These are phyloP conservation scores for Chirona hameri DNA, from an alignment of 2,888 invertebrate genomes.

Conservation along the genomic window DNA sequence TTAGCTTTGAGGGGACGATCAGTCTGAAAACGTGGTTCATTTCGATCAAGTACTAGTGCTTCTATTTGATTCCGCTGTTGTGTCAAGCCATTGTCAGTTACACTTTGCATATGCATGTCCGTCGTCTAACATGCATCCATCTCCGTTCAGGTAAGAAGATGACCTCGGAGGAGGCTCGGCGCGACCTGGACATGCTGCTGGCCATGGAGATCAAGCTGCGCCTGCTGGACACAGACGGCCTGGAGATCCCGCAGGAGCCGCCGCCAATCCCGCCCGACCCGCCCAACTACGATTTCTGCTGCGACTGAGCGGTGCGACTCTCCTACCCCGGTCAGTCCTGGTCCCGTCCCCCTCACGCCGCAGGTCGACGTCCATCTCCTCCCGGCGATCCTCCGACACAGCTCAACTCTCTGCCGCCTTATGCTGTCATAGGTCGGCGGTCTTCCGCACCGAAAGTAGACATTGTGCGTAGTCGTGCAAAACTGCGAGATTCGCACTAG, in stretches of 20 bases:
- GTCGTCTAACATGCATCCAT: too few species aligned
- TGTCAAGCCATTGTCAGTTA: too few species aligned
- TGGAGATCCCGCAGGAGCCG: slow-evolving; percentile 88
- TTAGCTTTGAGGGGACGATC: too few species aligned
- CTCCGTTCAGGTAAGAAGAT: slow-evolving; percentile 65
- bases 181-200: slow-evolving; percentile 84
- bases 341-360: neutral
- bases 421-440: too few species aligned
- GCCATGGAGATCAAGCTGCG: slow-evolving; percentile 95
- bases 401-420: too few species aligned
- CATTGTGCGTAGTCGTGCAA: too few species aligned
- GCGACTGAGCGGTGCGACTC: neutral
- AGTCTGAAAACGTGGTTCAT: too few species aligned
- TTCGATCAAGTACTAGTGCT: too few species aligned
- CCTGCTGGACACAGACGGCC: slow-evolving; percentile 88
- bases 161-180: slow-evolving; percentile 80
- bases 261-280: slow-evolving; percentile 90
- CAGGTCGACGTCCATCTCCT: neutral
- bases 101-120: too few species aligned
- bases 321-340: neutral
- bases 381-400: neutral
- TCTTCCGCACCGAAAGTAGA: too few species aligned
- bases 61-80: too few species aligned
- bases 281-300: slow-evolving; percentile 79
- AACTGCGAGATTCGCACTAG: too few species aligned